phyloP scores from a whole-genome alignment of 2,888 invertebrate genomes.

The Bursaphelenchus okinawaensis region DNA sequence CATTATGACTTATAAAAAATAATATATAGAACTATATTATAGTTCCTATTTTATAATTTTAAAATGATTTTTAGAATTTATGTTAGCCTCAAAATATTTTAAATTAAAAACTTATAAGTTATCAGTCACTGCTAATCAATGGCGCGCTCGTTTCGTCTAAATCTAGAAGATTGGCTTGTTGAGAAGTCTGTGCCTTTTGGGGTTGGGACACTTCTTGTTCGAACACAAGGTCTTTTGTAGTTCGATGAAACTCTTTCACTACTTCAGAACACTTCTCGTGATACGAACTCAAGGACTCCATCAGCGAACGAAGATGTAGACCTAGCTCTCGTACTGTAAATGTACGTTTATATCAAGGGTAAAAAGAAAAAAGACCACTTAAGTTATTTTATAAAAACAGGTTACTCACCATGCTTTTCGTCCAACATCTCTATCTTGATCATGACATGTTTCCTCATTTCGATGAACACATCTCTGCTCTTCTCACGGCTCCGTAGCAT shows the following conservation, averaged over 20 bases:
- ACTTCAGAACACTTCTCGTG: not conserved
- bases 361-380: not conserved
- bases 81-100: no score
- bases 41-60: no score
- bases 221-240: not conserved
- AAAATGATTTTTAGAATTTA: no score
- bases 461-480: slow-evolving; percentile 71
- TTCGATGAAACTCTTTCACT: slow-evolving; percentile 4
- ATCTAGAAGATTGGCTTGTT: not conserved
- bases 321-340: slow-evolving; percentile 78
- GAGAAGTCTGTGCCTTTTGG: not conserved
- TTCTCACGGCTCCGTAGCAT: slow-evolving; percentile 91
- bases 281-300: slow-evolving; percentile 70
- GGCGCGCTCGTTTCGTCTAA: not conserved
- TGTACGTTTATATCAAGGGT: not conserved
- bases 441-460: slow-evolving; percentile 75
- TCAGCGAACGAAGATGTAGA: slow-evolving; percentile 69
- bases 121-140: not conserved
- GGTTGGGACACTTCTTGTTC: slow-evolving; percentile 1
- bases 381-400: no score
- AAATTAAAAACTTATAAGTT: no score
- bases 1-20: no score
- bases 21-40: no score
- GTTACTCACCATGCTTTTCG: slow-evolving; percentile 84
- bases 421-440: slow-evolving; percentile 94